These are phyloP conservation scores for Musca domestica DNA, from an alignment of 1,140 invertebrate species.

Conservation along the genomic window DNA sequence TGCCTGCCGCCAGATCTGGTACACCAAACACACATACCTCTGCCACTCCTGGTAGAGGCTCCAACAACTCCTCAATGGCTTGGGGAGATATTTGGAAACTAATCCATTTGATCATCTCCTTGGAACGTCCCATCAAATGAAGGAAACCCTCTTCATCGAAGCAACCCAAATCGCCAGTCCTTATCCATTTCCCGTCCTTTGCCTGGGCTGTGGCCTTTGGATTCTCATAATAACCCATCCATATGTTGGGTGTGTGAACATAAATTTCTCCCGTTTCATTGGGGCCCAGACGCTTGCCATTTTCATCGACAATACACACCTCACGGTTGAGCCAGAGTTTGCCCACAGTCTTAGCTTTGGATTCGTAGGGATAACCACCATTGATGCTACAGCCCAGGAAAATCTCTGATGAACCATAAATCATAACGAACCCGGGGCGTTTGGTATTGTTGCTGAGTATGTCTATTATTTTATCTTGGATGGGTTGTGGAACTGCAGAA, in stretches of 20 bases:
- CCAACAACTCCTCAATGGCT: conserved; percentile 78
- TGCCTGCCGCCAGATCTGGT: conserved; percentile 59
- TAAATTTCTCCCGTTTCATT: conserved; percentile 60
- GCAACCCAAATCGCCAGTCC: conserved; percentile 70
- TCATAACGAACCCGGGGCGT: conserved; percentile 36
- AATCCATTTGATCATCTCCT: conserved; percentile 66
- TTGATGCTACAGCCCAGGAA: conserved; percentile 37
- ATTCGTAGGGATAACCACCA: conserved; percentile 40
- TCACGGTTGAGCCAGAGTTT: conserved; percentile 42
- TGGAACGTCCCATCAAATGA: conserved; percentile 68
- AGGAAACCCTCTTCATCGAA: conserved; percentile 66
- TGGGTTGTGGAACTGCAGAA: conserved; percentile 35
- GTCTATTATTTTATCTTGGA: conserved; percentile 34
- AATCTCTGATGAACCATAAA: conserved; percentile 40
- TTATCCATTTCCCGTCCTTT: conserved; percentile 62
- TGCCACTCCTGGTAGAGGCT: conserved; percentile 68
- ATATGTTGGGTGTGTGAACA: conserved; percentile 55
- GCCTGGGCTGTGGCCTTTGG: conserved; percentile 61
- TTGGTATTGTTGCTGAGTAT: conserved; percentile 28
- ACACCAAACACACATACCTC: conserved; percentile 82
- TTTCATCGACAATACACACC: conserved; percentile 36
- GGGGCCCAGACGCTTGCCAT: conserved; percentile 39
- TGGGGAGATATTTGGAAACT: conserved; percentile 77
- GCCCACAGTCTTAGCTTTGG: conserved; percentile 44
- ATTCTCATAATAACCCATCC: conserved; percentile 60